A percentile compares a stretch with the other conserved stretches of the same genome.
These are phyloP conservation scores for Lordiphosa fenestrarum DNA, from an alignment of 2,888 invertebrate species.

Conservation along the genomic window DNA sequence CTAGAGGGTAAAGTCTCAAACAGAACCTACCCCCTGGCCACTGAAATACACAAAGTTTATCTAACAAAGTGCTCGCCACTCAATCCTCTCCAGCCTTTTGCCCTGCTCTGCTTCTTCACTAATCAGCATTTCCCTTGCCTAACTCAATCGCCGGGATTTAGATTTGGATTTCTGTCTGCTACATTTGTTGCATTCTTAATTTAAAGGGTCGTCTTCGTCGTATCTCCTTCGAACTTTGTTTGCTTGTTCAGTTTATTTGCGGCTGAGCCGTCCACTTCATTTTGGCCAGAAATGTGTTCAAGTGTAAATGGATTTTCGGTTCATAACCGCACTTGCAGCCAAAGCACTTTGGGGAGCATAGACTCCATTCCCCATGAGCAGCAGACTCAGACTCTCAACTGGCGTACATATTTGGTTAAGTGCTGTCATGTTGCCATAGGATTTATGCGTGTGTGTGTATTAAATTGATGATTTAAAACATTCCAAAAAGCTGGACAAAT, in stretches of 20 bases:
- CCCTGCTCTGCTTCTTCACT: conserved; percentile 17
- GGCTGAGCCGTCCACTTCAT: conserved; percentile 37
- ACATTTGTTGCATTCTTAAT: conserved; percentile 61
- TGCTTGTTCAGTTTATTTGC: conserved; percentile 33
- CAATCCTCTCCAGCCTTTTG: conserved; percentile 17
- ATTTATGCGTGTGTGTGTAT: conserved; percentile 18
- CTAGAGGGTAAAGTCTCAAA: conserved; percentile 23
- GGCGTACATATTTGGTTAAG: conserved; percentile 39
- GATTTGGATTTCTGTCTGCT: conserved; percentile 26
- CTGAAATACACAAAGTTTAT: conserved; percentile 54
- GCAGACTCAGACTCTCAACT: conserved; percentile 8
- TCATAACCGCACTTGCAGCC: conserved; percentile 44
- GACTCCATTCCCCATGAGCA: conserved; percentile 9
- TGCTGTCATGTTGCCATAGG: conserved; percentile 47
- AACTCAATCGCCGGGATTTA: conserved; percentile 37
- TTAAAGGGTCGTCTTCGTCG: conserved; percentile 22
- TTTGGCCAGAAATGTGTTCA: conserved; percentile 46
- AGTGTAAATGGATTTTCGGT: conserved; percentile 66
- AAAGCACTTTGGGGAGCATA: conserved; percentile 33
- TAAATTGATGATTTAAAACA: conserved; percentile 45
- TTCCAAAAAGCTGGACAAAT: neutral
- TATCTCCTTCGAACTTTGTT: conserved; percentile 25
- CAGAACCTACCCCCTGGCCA: conserved; percentile 25
- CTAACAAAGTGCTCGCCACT: conserved; percentile 59
- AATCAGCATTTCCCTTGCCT: conserved; percentile 43